Evolutionary conservation across 1,140 invertebrate genomes (phyloP), one percentile per base, ranked within the genome.

Genomic region (Medauroidea extradentata): DNA sequence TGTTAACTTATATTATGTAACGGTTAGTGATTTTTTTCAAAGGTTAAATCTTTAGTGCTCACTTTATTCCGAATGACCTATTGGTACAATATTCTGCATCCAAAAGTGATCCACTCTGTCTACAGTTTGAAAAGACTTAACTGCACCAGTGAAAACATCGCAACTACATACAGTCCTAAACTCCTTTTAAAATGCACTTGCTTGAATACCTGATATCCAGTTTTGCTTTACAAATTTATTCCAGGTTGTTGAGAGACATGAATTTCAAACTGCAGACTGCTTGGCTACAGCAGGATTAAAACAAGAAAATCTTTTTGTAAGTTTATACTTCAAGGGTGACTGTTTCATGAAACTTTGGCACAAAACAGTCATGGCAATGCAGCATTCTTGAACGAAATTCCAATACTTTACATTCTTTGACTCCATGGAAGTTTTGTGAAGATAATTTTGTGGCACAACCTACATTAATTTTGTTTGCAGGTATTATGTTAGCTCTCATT

Each of bases 91-190:
- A 46, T 54, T 50, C 55, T 53, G 23, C 46, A 56, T 44, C 56
- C 57, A 62, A 60, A 64, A 60, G 57, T 43, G 24, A 48, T 62
- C 57, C 16, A 65, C 5, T 41, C 61, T 34, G 52, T 60, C 29
- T 24, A 54, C 39, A 11, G 19, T 53, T 23, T 51, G 29, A 7
- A 34, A 34, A 34, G 29, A 34, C 29, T n/a, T n/a, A 34, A 34
- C 4, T 11, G 29, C 29, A 34, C 29, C 4, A 34, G 29, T 34
- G 29, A 34, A 34, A 34, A 34, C 29, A 34, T 34, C 54, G 39
- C 4, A 46, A 53, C 14, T 16, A 49, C 29, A 23, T 61, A 49
- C 13, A 7, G 27, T 55, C 21, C 50, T 50, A 41, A 55, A 43
- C 55, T 64, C 51, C 43, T 53, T 13, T 50, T 19, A 27, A 23